Evolutionary conservation across 2,113 vertebrate genomes (phyloP), one percentile per base, ranked within the genome.

Genomic region (Hippotragus niger): DNA sequence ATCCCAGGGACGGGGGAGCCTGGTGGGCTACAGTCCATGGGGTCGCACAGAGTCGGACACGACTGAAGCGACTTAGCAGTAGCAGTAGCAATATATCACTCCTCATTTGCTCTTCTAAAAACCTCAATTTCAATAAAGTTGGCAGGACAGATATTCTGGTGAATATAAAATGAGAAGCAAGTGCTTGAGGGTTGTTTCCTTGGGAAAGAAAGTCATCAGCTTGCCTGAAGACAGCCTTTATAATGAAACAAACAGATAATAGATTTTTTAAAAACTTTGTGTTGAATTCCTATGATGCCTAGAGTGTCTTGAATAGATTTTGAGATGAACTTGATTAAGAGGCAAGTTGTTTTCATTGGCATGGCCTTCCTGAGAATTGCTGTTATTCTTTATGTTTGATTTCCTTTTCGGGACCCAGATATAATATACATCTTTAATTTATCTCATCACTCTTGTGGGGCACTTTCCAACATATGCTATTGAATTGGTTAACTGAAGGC

Each of bases 401-500:
- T 97, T 97, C 93, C 93, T 92, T 93, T 78, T 53, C 21, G 40
- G 80, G 90, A 80, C 90, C 82, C 47, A 67, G 83, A 71, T 58
- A 71, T 4, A 74, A 76, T 83, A 45, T 58, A 36, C 21, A 45
- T 88, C 76, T 97, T 94, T 91, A 84, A 93, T 90, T 93, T 90
- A 93, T 85, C 96, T 97, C 97, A 94, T 96, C 95, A 58, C 91
- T 85, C 55, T 74, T 67, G 14, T 55, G 80, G 88, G 95, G 88
- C 57, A 92, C 87, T 81, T 98, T 64, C 91, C 81, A 88, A 82
- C 93, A 92, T 88, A 81, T 96, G 97, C 58, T 90, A 58, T 97
- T 88, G 84, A 83, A 92, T 88, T 97, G 94, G 74, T 85, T 96
- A 95, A 97, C 50, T 82, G 81, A 95, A 96, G 76, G 93, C 95